Base-by-base conservation (phyloP, 2,888 invertebrate species). In the Drosophila merina region DNA sequence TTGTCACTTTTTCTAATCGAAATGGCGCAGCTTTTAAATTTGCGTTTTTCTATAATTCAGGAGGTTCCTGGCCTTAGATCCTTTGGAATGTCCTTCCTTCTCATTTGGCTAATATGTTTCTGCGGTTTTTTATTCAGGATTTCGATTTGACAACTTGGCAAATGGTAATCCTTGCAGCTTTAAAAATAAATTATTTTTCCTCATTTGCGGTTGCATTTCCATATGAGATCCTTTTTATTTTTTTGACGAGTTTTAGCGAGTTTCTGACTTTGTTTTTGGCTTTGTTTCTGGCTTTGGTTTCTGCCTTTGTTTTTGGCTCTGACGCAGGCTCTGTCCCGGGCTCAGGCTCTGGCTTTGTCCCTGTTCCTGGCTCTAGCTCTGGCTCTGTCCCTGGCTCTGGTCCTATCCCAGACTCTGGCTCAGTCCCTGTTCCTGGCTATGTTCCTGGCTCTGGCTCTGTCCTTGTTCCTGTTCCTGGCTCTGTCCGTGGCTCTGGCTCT, bases 1-100 rank as follows among this genome's bases (percentile, higher is more conserved):
- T 64, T 66, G 66, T 64, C 52, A 66, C 55, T 66, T 62, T 42
- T 8, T 9, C 62, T 28, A 31, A 60, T 47, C 25, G n/a, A 40
- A 60, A 12, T 31, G 25, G 9, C 9, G 14, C 5, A 30, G 7
- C 38, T 47, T 26, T 47, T 14, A 42, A 62, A 45, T 33, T 33
- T 33, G 28, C 36, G 28, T 28, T 28, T 28, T 28, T 36, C 12
- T 2, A 12, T 3, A 25, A 5, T 7, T 20, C 5, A 28, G 28
- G 3, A 5, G 28, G 28, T 5, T 28, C 28, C 28, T 20, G 20
- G 20, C 20, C 20, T 20, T 2, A 20, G 20, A 28, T 6, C 28
- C 28, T 28, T 20, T 20, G 20, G 20, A 3, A 4, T 28, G 6
- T 28, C 28, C 28, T 28, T 28, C 7, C 50, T n/a, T 10, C 25